Percentiles rank a stretch among this genome's conserved stretches.
phyloP scores from a whole-genome alignment of 2,797 vertebrate genomes.

The Helostoma temminkii region DNA sequence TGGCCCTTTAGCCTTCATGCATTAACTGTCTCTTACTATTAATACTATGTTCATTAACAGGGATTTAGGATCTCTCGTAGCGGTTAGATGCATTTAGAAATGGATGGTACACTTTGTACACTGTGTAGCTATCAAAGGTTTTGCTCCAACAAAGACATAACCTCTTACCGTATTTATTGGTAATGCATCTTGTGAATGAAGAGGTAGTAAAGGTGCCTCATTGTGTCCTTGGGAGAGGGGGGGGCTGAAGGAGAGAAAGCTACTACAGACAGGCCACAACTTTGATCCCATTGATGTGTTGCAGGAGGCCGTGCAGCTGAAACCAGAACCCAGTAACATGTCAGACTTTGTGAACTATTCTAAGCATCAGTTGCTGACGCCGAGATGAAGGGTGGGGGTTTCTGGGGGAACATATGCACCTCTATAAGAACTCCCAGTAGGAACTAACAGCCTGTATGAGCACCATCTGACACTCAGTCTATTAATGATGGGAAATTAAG shows the following conservation, averaged over 20 bases:
- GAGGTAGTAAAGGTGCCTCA: constrained; percentile 65
- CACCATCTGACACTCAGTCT: constrained; percentile 56
- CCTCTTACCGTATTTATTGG: constrained; percentile 47
- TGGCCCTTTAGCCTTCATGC: neutral
- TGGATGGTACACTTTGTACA: too few species aligned
- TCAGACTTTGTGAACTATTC: constrained; percentile 89
- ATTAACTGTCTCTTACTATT: constrained; percentile 13
- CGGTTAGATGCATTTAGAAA: constrained; percentile 28
- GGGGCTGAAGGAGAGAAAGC: constrained; percentile 65
- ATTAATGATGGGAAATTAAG: constrained; percentile 65
- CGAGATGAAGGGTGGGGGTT: constrained; percentile 73
- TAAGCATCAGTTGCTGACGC: constrained; percentile 88
- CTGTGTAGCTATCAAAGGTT: constrained; percentile 22
- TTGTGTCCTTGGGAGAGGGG: constrained; percentile 66
- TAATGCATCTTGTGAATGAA: constrained; percentile 68
- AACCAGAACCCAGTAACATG: constrained; percentile 87
- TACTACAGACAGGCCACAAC: constrained; percentile 66
- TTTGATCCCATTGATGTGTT: constrained; percentile 85
- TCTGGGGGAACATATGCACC: constrained; percentile 63
- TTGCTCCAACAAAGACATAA: constrained; percentile 47
- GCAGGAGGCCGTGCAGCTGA: constrained; percentile 83
- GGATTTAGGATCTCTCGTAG: constrained; percentile 23
- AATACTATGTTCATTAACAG: constrained; percentile 24
- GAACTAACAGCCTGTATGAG: constrained; percentile 58
- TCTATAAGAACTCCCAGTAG: constrained; percentile 78